Evolutionary conservation across 1,140 invertebrate genomes (phyloP), one percentile per base, ranked within the genome.

Genomic region (Euborellia annulipes): DNA sequence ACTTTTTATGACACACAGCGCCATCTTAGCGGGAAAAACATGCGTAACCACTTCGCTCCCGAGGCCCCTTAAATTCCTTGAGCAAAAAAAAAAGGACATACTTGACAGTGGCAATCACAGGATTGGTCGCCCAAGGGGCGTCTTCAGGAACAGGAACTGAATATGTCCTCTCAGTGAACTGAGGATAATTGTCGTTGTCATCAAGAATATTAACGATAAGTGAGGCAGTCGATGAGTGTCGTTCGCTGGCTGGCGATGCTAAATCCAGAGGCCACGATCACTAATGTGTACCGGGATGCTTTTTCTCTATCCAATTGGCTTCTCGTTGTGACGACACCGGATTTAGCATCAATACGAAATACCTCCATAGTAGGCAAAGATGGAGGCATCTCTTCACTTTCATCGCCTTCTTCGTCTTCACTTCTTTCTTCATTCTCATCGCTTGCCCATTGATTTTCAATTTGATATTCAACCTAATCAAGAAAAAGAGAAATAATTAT

Each of bases 121-220:
- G 90, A 57, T 85, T 85, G 13, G 75, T 73, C 18, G 70, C 74
- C 57, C 82, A 82, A 58, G 80, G 83, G 50, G 85, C 72, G 62
- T 96, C 87, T 64, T 98, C 93, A 2, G 82, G 76, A 0, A 94
- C 73, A 38, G 78, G 76, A 0, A 91, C 84, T 0, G 81, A 81
- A 59, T 96, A 95, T 0, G 85, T 85, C 23, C 82, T 71, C 59
- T 93, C 83, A 17, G 79, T 79, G 61, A 96, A 97, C 64, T 94
- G 88, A 0, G 93, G 94, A 58, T 90, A 88, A 61, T 97, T 95
- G 67, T 98, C 94, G 62, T 98, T 98, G 55, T 93, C 90, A 58
- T 97, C 93, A 3, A 85, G 58, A 0, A 97, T 72, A 36, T 76
- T 79, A 0, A 97, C 77, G 39, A 86, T 71, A 3, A 96, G 71